A percentile compares a stretch with the other conserved stretches of the same genome.
Evolutionary conservation across 2,888 invertebrate species (phyloP).

Genomic region (Melieria picta): DNA sequence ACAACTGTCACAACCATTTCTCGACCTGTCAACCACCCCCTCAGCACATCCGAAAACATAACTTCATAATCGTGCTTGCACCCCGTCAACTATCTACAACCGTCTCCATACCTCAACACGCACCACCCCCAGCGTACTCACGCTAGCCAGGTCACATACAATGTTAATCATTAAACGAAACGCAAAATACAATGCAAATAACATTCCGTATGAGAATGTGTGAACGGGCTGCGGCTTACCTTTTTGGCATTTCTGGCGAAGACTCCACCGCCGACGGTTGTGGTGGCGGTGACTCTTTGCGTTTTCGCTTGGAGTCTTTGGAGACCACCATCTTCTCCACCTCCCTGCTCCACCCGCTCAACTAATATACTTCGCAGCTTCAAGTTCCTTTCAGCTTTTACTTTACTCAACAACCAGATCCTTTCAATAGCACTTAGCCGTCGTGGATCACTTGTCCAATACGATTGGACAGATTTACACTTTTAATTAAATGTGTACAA

Average conservation of each 20-base stretch:
- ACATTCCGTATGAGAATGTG: too few relatives aligned
- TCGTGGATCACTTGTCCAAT: not conserved
- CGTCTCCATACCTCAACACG: too few relatives aligned
- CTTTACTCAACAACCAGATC: not conserved
- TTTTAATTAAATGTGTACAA: conserved; percentile 34
- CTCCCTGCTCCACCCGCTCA: too few relatives aligned
- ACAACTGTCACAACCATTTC: not conserved
- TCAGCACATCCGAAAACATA: too few relatives aligned
- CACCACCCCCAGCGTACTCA: conserved; percentile 17
- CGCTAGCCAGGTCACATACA: conserved; percentile 7
- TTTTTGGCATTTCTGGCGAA: conserved; percentile 66
- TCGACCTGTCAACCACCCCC: not conserved
- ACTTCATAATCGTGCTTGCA: too few relatives aligned
- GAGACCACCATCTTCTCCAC: conserved; percentile 62
- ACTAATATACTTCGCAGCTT: not conserved
- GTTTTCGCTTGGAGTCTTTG: conserved; percentile 63
- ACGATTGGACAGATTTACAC: conserved; percentile 5
- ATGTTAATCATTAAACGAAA: conserved; percentile 27
- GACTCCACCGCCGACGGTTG: conserved; percentile 58
- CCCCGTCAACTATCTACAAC: too few relatives aligned
- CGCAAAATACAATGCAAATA: conserved; percentile 16
- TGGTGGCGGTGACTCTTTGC: conserved; percentile 62
- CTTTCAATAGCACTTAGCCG: too few relatives aligned
- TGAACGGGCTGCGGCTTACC: conserved; percentile 51
- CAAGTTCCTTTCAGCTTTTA: conserved; percentile 1